These are phyloP conservation scores for Cynaeus angustus DNA, from an alignment of 2,888 invertebrate genomes.

Conservation along the genomic window DNA sequence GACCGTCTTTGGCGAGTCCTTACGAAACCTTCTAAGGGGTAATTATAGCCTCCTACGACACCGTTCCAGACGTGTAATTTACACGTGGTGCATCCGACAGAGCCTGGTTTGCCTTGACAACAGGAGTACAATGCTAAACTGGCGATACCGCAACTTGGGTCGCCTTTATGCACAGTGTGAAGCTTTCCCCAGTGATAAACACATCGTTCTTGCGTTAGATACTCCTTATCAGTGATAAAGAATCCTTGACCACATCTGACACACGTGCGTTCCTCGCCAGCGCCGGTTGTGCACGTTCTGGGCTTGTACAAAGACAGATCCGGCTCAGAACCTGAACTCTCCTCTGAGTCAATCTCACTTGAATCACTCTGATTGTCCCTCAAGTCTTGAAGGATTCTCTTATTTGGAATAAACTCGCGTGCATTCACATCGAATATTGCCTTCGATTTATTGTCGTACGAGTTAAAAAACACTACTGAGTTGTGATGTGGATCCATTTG, in stretches of 20 bases:
- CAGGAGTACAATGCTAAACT: constrained; percentile 74
- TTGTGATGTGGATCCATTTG: constrained; percentile 74
- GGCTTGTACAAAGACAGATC: constrained; percentile 9
- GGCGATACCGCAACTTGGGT: constrained; percentile 45
- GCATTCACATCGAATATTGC: constrained; percentile 78
- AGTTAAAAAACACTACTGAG: constrained; percentile 21
- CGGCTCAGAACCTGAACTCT: constrained; percentile 21
- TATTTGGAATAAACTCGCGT: constrained; percentile 77
- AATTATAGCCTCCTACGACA: constrained; percentile 79
- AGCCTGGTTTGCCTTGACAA: constrained; percentile 74
- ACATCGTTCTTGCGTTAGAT: constrained; percentile 84
- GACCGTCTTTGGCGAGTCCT: constrained; percentile 75
- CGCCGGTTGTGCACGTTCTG: constrained; percentile 31
- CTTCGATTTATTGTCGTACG: background rate
- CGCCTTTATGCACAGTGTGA: background rate
- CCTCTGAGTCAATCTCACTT: constrained; percentile 64
- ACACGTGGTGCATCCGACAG: constrained; percentile 79
- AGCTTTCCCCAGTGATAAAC: constrained; percentile 92
- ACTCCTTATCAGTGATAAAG: constrained; percentile 81
- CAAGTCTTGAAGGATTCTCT: constrained; percentile 47
- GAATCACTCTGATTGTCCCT: constrained; percentile 68
- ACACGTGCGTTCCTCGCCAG: constrained; percentile 72
- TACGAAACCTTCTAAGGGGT: constrained; percentile 74
- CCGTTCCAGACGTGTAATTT: constrained; percentile 87
- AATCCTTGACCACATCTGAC: constrained; percentile 84